Conservation (phyloP, 2,797 vertebrate species). For the Harpagifer antarcticus region DNA sequence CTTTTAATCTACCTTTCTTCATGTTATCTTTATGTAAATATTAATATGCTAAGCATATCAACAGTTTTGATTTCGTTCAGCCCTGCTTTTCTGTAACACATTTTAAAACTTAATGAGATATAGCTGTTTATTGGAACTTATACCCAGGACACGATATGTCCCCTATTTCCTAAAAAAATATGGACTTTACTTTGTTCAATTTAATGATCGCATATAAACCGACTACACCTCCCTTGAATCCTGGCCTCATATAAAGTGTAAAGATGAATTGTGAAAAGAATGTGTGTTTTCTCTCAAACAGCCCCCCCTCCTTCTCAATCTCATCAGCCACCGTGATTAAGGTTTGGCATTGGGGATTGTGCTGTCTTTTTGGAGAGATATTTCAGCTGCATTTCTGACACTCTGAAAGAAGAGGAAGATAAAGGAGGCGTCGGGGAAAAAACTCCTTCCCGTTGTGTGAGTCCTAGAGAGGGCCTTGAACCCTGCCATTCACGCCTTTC, state of each 20-base stretch:
- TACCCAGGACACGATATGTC: not conserved
- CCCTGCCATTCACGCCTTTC: constrained; percentile 99
- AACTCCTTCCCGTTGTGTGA: constrained; percentile 95
- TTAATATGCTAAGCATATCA: not conserved
- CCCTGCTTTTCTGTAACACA: not conserved
- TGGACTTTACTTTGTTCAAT: constrained; percentile 57
- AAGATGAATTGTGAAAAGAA: constrained; percentile 82
- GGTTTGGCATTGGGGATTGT: constrained; percentile 86
- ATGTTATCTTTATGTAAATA: not conserved
- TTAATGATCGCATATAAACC: constrained; percentile 70
- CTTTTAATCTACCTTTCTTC: not conserved
- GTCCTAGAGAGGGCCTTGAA: constrained; percentile 98
- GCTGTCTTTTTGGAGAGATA: constrained; percentile 97
- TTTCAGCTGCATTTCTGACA: constrained; percentile 96
- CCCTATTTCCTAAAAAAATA: constrained; percentile 47
- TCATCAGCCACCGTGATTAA: constrained; percentile 87
- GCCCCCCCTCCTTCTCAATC: constrained; percentile 65
- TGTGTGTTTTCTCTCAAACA: constrained; percentile 72
- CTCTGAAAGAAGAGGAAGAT: constrained; percentile 89
- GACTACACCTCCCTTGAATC: constrained; percentile 63
- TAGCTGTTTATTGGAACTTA: constrained; percentile 14
- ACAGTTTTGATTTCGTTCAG: not conserved
- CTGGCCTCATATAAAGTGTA: constrained; percentile 72
- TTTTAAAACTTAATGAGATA: not conserved
- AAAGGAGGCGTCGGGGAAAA: constrained; percentile 85